Evolutionary conservation across 2,888 invertebrate species (phyloP).

Genomic region (Macrosoma leucophasiata): DNA sequence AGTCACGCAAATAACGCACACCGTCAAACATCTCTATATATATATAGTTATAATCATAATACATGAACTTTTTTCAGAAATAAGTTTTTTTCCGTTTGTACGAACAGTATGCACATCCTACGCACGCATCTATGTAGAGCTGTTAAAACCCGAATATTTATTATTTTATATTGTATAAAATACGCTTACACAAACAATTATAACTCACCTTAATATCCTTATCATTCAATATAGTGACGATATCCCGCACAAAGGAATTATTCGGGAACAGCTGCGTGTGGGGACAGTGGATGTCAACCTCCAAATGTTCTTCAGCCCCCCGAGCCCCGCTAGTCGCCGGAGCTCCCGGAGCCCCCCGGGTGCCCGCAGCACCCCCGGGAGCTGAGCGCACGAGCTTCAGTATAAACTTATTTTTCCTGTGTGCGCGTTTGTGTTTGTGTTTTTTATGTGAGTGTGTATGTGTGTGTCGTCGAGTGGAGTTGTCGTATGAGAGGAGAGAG

Average conservation of each 20-base stretch:
- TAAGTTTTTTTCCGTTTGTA: no score
- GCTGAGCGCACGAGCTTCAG: conserved; percentile 41
- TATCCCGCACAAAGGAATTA: conserved; percentile 55
- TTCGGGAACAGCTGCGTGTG: conserved; percentile 50
- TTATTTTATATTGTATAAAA: no score
- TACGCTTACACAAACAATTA: no score
- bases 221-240: conserved; percentile 57
- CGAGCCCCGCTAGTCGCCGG: no score
- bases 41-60: no score
- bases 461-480: conserved; percentile 22
- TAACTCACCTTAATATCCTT: conserved; percentile 49
- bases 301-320: conserved; percentile 48
- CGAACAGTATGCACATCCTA: no score
- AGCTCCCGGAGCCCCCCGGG: conserved; percentile 22
- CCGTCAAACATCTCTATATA: no score
- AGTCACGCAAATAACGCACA: no score
- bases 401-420: conserved; percentile 56
- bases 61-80: no score
- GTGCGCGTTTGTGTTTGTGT: conserved; percentile 26
- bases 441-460: conserved; percentile 28
- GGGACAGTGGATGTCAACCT: conserved; percentile 51
- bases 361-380: no score
- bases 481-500: conserved; percentile 43
- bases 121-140: no score
- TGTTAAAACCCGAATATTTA: no score